phyloP scores from a whole-genome alignment of 2,113 vertebrate species.

The Sula dactylatra region DNA sequence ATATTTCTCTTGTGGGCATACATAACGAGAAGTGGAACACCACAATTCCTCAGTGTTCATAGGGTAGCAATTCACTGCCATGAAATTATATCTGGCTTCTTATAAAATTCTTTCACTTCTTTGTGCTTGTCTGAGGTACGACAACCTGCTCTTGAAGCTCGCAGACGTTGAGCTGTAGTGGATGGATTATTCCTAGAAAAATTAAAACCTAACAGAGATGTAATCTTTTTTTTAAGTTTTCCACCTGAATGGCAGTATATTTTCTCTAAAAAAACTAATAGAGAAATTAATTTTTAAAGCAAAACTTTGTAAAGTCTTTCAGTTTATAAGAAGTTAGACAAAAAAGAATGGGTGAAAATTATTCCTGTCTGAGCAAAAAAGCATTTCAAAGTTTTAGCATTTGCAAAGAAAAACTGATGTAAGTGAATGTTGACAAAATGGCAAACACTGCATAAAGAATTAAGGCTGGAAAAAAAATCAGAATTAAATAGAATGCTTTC shows the following conservation, averaged over 20 bases:
- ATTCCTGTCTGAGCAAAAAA: background rate
- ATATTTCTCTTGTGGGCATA: conserved; percentile 53
- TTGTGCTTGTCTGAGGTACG: background rate
- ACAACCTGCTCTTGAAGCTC: background rate
- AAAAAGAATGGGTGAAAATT: background rate
- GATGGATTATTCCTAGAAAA: conserved; percentile 1
- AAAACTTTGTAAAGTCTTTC: background rate
- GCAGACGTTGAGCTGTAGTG: background rate
- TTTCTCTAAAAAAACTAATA: background rate
- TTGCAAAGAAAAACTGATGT: background rate
- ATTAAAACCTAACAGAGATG: background rate
- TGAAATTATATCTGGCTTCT: conserved; percentile 21
- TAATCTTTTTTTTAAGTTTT: background rate
- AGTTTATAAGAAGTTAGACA: background rate
- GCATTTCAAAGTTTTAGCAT: background rate
- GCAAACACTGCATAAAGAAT: background rate
- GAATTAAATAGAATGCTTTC: background rate
- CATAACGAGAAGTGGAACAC: conserved; percentile 15
- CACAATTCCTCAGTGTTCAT: conserved; percentile 3
- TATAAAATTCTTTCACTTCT: conserved; percentile 34
- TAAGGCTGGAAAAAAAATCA: background rate
- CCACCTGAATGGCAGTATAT: background rate
- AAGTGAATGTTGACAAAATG: background rate
- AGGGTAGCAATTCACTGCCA: background rate
- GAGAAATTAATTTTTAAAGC: background rate